These are phyloP conservation scores for Glaucomys volans DNA, from an alignment of 2,113 vertebrate species.

Conservation along the genomic window DNA sequence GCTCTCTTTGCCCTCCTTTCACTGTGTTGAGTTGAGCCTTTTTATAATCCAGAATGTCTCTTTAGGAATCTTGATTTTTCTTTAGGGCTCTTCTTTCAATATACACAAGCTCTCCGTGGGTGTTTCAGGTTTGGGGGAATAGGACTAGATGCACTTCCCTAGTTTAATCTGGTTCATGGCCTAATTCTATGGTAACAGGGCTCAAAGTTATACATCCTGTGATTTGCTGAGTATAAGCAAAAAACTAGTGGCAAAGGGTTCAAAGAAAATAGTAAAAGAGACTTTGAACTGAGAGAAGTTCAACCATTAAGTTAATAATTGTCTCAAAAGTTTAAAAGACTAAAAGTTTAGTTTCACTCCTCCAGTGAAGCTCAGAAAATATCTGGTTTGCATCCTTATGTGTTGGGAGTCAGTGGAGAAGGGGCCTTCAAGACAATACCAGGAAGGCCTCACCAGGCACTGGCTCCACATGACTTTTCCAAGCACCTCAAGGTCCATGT, in stretches of 20 bases:
- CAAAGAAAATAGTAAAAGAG: slow-evolving; percentile 6
- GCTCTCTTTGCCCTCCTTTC: too few species aligned
- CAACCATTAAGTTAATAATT: neutral
- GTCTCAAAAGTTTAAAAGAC: neutral
- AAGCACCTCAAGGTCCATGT: neutral
- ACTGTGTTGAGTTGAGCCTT: neutral
- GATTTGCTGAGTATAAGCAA: neutral
- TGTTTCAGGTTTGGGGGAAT: neutral
- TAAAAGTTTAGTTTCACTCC: neutral
- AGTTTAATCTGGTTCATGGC: neutral
- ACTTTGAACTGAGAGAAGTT: neutral
- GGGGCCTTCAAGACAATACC: neutral
- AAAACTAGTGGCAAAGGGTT: neutral
- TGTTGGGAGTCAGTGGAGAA: neutral
- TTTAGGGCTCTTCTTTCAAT: neutral
- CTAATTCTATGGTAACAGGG: neutral
- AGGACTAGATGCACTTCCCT: neutral
- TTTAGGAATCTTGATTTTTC: neutral
- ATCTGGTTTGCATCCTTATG: neutral
- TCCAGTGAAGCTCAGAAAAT: neutral
- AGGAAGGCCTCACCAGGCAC: neutral
- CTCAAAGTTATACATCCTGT: neutral
- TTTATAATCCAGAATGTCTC: neutral
- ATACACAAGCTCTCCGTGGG: neutral
- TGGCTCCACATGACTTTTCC: neutral